A percentile compares a stretch with the other conserved stretches of the same genome.
phyloP scores from a whole-genome alignment of 2,113 vertebrate genomes.

The Cettia cetti region DNA sequence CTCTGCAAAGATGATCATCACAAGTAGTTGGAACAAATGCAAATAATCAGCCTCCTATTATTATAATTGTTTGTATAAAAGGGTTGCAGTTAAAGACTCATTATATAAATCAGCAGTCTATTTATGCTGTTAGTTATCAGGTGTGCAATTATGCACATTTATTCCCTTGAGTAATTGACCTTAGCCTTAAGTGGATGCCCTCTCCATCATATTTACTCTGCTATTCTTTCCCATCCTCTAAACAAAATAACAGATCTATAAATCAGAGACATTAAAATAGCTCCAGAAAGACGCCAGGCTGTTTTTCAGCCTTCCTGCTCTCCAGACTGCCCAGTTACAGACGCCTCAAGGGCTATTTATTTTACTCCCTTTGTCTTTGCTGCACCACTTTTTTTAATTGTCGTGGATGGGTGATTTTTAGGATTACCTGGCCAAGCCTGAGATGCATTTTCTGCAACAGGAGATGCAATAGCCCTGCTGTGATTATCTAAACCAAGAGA shows the following conservation, averaged over 20 bases:
- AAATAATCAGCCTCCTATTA: constrained; percentile 46
- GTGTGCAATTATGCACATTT: neutral
- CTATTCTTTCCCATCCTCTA: constrained; percentile 1
- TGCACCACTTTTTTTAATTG: neutral
- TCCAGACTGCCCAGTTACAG: neutral
- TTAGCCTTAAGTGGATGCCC: constrained; percentile 5
- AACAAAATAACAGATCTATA: constrained; percentile 25
- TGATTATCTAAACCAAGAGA: neutral
- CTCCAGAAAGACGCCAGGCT: neutral
- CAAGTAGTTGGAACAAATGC: constrained; percentile 28
- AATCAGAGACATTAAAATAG: neutral
- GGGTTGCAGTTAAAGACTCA: neutral
- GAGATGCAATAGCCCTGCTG: neutral
- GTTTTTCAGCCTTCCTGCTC: neutral
- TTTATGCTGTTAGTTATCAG: constrained; percentile 23
- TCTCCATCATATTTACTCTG: constrained; percentile 25
- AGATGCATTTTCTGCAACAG: neutral
- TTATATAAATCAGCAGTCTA: constrained; percentile 26
- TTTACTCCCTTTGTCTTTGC: neutral
- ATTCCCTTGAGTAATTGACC: constrained; percentile 20
- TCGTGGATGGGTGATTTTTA: neutral
- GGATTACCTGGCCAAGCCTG: neutral
- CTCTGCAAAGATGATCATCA: constrained; percentile 2
- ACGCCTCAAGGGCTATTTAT: neutral
- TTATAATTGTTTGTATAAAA: constrained; percentile 36